Conservation (phyloP, 2,888 invertebrate species). For the Nomada fucata region DNA sequence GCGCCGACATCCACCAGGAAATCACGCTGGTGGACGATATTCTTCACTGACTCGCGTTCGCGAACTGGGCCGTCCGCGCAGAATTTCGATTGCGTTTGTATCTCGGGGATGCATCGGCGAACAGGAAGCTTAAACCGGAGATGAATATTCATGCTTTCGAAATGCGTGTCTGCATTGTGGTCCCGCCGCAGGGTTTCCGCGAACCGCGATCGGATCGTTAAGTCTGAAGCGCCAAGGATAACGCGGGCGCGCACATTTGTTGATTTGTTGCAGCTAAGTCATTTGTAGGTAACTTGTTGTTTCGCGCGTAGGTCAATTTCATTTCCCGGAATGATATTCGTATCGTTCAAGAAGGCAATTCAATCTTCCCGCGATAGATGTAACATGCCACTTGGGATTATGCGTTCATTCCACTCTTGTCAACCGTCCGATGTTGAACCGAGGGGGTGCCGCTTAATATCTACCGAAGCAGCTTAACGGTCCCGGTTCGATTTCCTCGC, state of each 20-base stretch:
- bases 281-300: not conserved
- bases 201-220: slow-evolving; percentile 32
- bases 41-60: slow-evolving; percentile 23
- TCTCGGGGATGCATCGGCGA: slow-evolving; percentile 23
- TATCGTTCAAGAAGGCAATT: slow-evolving; percentile 20
- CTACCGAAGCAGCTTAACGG: not conserved
- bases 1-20: slow-evolving; percentile 33
- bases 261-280: not conserved
- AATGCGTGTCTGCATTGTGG: slow-evolving; percentile 12
- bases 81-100: slow-evolving; percentile 20
- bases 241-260: not conserved
- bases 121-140: not conserved
- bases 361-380: not conserved
- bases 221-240: slow-evolving; percentile 13
- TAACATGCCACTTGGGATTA: not conserved
- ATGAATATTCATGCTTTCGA: slow-evolving; percentile 54
- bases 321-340: too few species aligned
- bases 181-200: slow-evolving; percentile 15
- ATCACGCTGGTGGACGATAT: slow-evolving; percentile 41
- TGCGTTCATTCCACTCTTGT: slow-evolving; percentile 25
- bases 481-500: slow-evolving; percentile 40
- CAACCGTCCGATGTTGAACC: slow-evolving; percentile 6
- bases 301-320: not conserved
- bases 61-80: slow-evolving; percentile 25
- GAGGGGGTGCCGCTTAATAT: slow-evolving; percentile 6